Conservation (phyloP, 2,797 vertebrate genomes). For the Spea hammondii region DNA sequence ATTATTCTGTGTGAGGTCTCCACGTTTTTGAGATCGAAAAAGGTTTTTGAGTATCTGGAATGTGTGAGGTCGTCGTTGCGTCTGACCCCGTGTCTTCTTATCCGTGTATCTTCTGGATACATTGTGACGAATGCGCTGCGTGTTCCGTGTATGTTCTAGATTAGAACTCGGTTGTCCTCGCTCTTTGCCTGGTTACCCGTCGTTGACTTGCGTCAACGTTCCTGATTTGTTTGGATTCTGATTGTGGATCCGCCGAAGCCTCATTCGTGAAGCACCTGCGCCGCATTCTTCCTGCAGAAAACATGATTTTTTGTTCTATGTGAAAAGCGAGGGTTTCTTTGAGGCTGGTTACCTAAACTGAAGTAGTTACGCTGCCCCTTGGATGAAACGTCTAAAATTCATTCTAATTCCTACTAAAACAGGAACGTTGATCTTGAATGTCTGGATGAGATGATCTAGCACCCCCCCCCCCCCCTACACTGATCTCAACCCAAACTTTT, state of each 20-base stretch:
- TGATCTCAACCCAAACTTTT: too few relatives aligned
- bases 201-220: background rate
- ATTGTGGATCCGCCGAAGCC: background rate
- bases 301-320: background rate
- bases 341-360: too few relatives aligned
- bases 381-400: too few relatives aligned
- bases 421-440: too few relatives aligned
- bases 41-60: background rate
- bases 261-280: background rate
- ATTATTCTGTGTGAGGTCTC: background rate
- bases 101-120: background rate
- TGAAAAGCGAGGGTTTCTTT: too few relatives aligned
- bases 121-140: background rate
- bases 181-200: background rate
- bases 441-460: too few relatives aligned
- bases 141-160: background rate
- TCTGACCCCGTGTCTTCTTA: background rate
- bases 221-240: background rate
- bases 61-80: background rate
- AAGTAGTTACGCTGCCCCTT: too few relatives aligned
- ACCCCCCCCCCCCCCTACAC: too few relatives aligned
- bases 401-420: too few relatives aligned
- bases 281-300: background rate
- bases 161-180: background rate
- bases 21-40: background rate